Conservation (phyloP, 2,888 invertebrate genomes). For the Sicus ferrugineus region DNA sequence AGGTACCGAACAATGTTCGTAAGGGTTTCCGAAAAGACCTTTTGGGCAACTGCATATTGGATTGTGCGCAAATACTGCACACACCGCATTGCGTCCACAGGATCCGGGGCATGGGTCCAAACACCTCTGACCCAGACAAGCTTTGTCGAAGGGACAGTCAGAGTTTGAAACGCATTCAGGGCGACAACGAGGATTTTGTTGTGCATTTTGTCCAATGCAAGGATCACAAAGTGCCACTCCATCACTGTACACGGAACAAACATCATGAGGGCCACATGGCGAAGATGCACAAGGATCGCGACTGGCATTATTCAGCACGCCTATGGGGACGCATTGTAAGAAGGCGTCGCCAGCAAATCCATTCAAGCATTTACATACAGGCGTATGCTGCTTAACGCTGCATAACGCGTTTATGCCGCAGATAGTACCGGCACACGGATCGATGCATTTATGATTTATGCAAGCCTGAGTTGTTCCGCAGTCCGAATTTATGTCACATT, state of each 20-base stretch:
- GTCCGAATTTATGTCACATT: slow-evolving; percentile 84
- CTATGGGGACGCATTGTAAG: slow-evolving; percentile 72
- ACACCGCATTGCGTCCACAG: slow-evolving; percentile 78
- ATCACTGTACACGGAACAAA: slow-evolving; percentile 76
- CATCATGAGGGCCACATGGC: slow-evolving; percentile 75
- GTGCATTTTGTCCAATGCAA: slow-evolving; percentile 75
- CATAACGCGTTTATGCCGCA: slow-evolving; percentile 86
- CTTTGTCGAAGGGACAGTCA: slow-evolving; percentile 80
- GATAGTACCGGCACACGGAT: slow-evolving; percentile 76
- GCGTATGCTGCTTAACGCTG: slow-evolving; percentile 80
- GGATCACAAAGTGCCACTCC: slow-evolving; percentile 81
- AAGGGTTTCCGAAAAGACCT: slow-evolving; percentile 78
- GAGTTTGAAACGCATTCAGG: slow-evolving; percentile 84
- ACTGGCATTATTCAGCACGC: slow-evolving; percentile 70
- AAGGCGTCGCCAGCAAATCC: slow-evolving; percentile 84
- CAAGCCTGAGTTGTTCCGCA: slow-evolving; percentile 79
- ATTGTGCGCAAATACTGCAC: slow-evolving; percentile 75
- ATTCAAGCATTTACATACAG: slow-evolving; percentile 80
- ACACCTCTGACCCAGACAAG: slow-evolving; percentile 79
- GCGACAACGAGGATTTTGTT: slow-evolving; percentile 77
- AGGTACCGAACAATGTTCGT: slow-evolving; percentile 75
- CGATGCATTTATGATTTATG: slow-evolving; percentile 75
- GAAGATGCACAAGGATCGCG: slow-evolving; percentile 78
- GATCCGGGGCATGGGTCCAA: slow-evolving; percentile 81
- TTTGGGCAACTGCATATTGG: slow-evolving; percentile 77